Evolutionary conservation across 2,113 vertebrate genomes (phyloP), one percentile per base, ranked within the genome.

Genomic region (Bubo bubo): DNA sequence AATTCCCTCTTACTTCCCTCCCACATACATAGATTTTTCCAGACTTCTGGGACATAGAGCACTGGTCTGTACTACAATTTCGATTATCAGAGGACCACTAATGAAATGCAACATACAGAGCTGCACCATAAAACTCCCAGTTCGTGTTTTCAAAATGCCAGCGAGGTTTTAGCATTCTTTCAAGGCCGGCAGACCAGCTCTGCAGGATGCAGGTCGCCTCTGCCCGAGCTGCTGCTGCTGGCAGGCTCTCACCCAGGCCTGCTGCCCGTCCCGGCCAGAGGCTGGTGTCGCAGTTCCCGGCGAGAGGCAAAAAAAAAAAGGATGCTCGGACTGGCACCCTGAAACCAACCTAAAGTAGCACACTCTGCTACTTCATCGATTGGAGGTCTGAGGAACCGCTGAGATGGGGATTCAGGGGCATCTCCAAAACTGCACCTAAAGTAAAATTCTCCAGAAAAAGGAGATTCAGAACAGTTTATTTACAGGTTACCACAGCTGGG

Each of bases 101-200:
- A 35, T 3, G 41, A 88, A 95, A 77, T 2, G 9, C 20, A 26
- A 37, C 28, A n/a, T 8, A 26, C 5, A 19, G 53, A 81, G 9
- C 2, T 13, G 32, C 43, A 22, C 19, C 35, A 43, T 26, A 24
- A 80, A 76, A 7, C 52, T 59, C 8, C 28, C 14, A 24, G 2
- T 5, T 11, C 6, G 76, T 5, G 14, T 35, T 76, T 9, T n/a
- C 52, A 66, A 10, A 3, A 1, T 0, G n/a, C 17, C 3, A 4
- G 50, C 5, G 52, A 87, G 28, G 49, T 15, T 62, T 60, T 5
- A 49, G 83, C 66, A 70, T 80, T 11, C 53, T 74, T 66, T 53
- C n/a, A 41, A 37, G 47, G 71, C 86, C 68, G 7, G 28, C 59
- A 71, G 79, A 30, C 30, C 4, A 35, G 52, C 67, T 47, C 37